Conservation (phyloP, 2,888 invertebrate genomes). For the Sarcophaga variegata region DNA sequence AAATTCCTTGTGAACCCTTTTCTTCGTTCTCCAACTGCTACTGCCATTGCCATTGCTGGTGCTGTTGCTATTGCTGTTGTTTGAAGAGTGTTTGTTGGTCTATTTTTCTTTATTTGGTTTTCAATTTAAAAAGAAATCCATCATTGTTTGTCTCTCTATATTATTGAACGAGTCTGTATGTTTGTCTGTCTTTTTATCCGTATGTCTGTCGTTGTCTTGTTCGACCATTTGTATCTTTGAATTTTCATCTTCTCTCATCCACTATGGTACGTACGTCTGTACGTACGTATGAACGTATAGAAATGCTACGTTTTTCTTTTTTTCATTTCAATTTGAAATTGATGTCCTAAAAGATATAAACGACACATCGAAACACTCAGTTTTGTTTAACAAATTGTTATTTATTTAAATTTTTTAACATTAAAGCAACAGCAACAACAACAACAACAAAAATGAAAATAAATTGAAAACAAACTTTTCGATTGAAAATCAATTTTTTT, state of each 20-base stretch:
- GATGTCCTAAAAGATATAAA: not conserved
- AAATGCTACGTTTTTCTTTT: no score
- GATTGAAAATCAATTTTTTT: no score
- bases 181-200: no score
- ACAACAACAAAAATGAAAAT: not conserved
- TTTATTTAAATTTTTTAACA: conserved; percentile 38
- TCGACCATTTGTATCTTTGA: no score
- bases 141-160: conserved; percentile 48
- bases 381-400: conserved; percentile 40
- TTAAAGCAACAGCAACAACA: conserved; percentile 7
- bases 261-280: no score
- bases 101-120: conserved; percentile 47
- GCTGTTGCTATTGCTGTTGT: conserved; percentile 1
- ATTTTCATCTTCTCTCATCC: no score
- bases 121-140: conserved; percentile 60
- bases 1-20: conserved; percentile 57
- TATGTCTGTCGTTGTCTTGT: not conserved
- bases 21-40: not conserved
- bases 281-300: no score
- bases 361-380: not conserved
- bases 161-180: no score
- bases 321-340: not conserved
- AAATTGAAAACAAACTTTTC: no score
- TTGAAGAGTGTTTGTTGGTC: conserved; percentile 5
- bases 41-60: not conserved